Percentiles rank a stretch among this genome's conserved stretches.
Conservation (phyloP, 2,888 invertebrate species). For the Ormyrus pomaceus region DNA sequence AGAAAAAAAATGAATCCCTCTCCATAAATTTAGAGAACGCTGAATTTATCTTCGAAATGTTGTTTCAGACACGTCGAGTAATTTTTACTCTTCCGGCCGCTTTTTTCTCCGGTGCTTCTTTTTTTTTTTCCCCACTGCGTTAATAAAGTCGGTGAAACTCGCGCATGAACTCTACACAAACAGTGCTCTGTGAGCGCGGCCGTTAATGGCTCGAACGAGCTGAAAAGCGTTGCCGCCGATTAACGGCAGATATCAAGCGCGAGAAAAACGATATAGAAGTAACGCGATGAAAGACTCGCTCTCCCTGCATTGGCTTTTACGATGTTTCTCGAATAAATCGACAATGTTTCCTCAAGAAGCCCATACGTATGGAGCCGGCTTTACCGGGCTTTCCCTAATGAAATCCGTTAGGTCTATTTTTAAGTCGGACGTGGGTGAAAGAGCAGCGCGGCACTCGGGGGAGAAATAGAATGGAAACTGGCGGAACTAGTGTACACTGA, state of each 20-base stretch:
- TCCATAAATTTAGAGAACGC: conserved; percentile 22
- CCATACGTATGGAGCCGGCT: conserved; percentile 19
- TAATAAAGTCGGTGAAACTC: conserved; percentile 33
- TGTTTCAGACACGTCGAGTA: conserved; percentile 25
- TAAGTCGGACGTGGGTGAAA: conserved; percentile 35
- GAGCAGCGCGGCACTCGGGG: conserved; percentile 9
- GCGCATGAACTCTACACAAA: conserved; percentile 27
- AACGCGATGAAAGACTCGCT: conserved; percentile 33
- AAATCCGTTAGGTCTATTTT: conserved; percentile 42
- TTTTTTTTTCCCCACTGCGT: background rate
- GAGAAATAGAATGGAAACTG: conserved; percentile 26
- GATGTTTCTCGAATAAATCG: conserved; percentile 38
- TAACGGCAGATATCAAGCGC: background rate
- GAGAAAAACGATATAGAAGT: conserved; percentile 1
- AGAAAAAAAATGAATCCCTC: background rate
- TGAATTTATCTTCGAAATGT: conserved; percentile 5
- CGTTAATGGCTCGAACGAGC: conserved; percentile 3
- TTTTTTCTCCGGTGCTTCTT: background rate
- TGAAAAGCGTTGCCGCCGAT: conserved; percentile 14
- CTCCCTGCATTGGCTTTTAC: conserved; percentile 29
- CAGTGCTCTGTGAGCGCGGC: background rate
- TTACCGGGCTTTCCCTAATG: conserved; percentile 35
- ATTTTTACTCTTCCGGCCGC: conserved; percentile 3
- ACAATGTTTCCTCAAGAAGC: conserved; percentile 48
- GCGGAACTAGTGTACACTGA: conserved; percentile 7